A percentile compares a stretch with the other conserved stretches of the same genome.
Conservation (phyloP, 2,888 invertebrate genomes). For the Pseudococcus longispinus region DNA sequence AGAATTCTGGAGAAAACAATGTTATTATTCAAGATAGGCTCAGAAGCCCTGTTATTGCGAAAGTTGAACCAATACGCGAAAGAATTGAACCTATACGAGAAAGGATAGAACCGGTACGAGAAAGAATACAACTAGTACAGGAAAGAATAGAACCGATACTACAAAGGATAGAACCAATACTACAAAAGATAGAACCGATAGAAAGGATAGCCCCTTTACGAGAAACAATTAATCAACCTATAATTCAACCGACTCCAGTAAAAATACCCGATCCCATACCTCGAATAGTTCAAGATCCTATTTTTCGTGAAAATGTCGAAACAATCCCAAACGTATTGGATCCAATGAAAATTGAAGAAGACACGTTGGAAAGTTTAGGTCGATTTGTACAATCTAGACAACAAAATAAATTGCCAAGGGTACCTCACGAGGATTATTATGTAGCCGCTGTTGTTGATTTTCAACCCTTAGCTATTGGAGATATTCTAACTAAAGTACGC, state of each 20-base stretch:
- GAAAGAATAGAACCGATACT: background rate
- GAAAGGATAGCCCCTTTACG: background rate
- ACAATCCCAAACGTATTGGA: background rate
- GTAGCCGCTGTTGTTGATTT: background rate
- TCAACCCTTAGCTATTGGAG: background rate
- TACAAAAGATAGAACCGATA: background rate
- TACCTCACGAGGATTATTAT: background rate
- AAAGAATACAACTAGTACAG: background rate
- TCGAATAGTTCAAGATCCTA: background rate
- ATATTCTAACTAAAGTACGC: background rate
- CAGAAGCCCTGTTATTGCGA: background rate
- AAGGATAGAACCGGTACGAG: background rate
- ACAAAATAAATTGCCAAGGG: background rate
- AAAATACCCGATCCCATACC: background rate
- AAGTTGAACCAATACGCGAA: background rate
- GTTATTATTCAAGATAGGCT: background rate
- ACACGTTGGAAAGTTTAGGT: background rate
- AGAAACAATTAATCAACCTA: background rate
- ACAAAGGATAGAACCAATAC: background rate
- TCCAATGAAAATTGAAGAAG: background rate
- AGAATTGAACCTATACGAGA: background rate
- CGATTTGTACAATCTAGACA: constrained; percentile 7
- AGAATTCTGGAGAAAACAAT: background rate
- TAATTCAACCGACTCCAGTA: background rate
- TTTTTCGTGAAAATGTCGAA: background rate